A percentile compares a stretch with the other conserved stretches of the same genome.
Evolutionary conservation across 2,888 invertebrate genomes (phyloP).

Genomic region (Rhabditophanes sp.): DNA sequence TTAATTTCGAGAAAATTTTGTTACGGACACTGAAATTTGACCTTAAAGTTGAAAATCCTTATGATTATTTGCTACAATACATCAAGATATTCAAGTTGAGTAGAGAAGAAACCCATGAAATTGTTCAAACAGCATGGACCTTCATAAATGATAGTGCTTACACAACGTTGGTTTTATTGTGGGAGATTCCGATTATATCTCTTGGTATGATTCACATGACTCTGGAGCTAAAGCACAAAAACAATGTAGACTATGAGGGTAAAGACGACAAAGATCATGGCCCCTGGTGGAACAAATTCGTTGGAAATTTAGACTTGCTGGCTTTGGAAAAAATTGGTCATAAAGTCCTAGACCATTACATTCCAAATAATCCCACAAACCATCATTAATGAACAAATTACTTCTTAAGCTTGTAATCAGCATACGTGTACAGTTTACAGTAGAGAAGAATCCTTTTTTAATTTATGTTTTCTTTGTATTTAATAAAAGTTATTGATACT

Average conservation of each 20-base stretch:
- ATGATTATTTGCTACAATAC: constrained; percentile 71
- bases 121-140: constrained; percentile 89
- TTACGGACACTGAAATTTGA: constrained; percentile 97
- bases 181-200: constrained; percentile 68
- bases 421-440: no score
- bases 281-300: constrained; percentile 99
- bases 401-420: no score
- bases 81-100: constrained; percentile 59
- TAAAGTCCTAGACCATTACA: constrained; percentile 18
- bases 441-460: no score
- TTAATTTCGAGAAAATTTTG: constrained; percentile 84
- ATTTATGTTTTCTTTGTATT: no score
- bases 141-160: constrained; percentile 95
- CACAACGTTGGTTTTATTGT: constrained; percentile 85
- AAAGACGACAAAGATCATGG: constrained; percentile 47
- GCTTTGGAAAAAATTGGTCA: constrained; percentile 57
- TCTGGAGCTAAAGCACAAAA: constrained; percentile 83
- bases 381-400: no score
- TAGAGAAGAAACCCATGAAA: constrained; percentile 75
- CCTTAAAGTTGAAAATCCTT: constrained; percentile 90
- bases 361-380: no score
- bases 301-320: constrained; percentile 81
- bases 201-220: constrained; percentile 92
- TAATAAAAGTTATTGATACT: no score
- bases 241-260: constrained; percentile 56